Conservation (phyloP, 2,888 invertebrate species). For the Polydesmus complanatus region DNA sequence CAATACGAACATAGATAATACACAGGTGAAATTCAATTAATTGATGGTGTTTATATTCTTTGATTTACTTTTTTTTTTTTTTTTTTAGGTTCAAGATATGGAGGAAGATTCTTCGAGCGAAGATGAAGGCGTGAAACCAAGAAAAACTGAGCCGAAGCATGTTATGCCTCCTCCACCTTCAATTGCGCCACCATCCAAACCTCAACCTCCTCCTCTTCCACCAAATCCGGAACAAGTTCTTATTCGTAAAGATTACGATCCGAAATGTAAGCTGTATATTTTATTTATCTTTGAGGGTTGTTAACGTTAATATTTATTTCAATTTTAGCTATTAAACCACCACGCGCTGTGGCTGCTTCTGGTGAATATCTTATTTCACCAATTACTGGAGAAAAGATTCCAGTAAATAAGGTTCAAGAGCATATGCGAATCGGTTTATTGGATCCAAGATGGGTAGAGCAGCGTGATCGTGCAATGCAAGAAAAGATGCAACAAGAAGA, state of each 20-base stretch:
- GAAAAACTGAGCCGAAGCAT: constrained; percentile 22
- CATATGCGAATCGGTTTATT: constrained; percentile 93
- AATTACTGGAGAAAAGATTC: constrained; percentile 94
- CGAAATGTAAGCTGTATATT: constrained; percentile 45
- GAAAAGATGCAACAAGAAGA: constrained; percentile 86
- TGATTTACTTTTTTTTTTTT: constrained; percentile 5
- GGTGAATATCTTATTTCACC: constrained; percentile 94
- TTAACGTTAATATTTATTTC: no score
- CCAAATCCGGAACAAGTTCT: constrained; percentile 84
- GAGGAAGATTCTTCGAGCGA: constrained; percentile 71
- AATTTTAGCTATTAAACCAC: constrained; percentile 19
- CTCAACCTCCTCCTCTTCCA: constrained; percentile 57
- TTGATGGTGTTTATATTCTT: constrained; percentile 9
- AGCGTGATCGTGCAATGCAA: constrained; percentile 81
- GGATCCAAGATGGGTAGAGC: constrained; percentile 96
- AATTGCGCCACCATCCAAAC: constrained; percentile 35
- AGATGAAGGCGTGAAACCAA: constrained; percentile 38
- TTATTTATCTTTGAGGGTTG: constrained; percentile 29
- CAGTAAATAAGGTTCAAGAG: constrained; percentile 91
- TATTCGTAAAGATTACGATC: constrained; percentile 92
- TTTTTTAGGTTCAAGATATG: constrained; percentile 67
- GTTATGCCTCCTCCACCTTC: constrained; percentile 20
- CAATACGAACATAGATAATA: constrained; percentile 25
- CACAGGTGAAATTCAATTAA: constrained; percentile 29
- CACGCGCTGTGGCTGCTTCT: constrained; percentile 35